These are phyloP conservation scores for Ctenodactylus gundi DNA, from an alignment of 2,113 vertebrate species.

Conservation along the genomic window DNA sequence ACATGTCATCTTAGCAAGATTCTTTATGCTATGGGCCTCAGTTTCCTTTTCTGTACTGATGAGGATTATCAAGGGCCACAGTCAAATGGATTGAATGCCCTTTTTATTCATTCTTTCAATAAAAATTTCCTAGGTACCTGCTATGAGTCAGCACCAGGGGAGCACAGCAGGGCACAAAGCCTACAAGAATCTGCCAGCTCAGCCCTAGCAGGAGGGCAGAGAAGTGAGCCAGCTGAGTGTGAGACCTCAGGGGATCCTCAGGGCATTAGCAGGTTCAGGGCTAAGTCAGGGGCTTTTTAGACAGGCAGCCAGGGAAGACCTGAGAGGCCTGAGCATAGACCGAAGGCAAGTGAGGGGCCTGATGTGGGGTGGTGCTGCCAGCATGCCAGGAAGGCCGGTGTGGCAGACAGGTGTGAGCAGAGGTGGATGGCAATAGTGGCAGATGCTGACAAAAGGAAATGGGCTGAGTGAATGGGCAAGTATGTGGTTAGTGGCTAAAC, in stretches of 20 bases:
- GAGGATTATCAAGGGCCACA: neutral
- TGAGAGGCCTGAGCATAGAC: neutral
- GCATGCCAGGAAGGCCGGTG: rapidly evolving
- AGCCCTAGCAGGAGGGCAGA: rapidly evolving
- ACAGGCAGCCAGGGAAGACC: neutral
- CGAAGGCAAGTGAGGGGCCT: too few species aligned
- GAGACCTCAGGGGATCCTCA: too few species aligned
- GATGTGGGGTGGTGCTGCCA: neutral
- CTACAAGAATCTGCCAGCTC: neutral
- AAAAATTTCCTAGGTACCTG: neutral
- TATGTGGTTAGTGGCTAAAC: neutral
- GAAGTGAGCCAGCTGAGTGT: neutral
- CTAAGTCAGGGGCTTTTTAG: neutral
- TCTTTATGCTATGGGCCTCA: neutral
- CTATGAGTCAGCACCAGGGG: neutral
- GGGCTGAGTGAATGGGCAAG: neutral
- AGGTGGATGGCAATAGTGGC: too few species aligned
- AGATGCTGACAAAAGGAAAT: too few species aligned
- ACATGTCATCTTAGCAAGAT: neutral
- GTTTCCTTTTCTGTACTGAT: neutral
- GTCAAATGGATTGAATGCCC: neutral
- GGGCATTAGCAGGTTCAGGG: too few species aligned
- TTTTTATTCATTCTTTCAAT: neutral
- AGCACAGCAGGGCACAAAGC: neutral
- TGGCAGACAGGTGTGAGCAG: neutral